A percentile compares a stretch with the other conserved stretches of the same genome.
Conservation (phyloP, 2,888 invertebrate species). For the Podotricha telesiphe region DNA sequence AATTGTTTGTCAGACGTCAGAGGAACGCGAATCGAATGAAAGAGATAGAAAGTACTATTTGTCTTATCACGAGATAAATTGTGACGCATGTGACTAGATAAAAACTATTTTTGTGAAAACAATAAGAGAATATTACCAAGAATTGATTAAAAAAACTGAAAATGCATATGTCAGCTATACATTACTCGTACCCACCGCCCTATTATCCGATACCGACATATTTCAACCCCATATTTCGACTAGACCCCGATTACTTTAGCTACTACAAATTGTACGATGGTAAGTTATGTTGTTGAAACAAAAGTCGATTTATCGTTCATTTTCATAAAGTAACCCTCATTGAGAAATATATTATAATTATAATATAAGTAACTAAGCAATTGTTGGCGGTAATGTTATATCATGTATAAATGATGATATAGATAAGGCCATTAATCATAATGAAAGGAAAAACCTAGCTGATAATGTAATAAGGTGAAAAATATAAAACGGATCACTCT, state of each 20-base stretch:
- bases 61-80: constrained; percentile 4
- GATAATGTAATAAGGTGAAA: not conserved
- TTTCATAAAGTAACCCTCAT: not conserved
- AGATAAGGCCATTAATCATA: not conserved
- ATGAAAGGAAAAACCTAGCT: not conserved
- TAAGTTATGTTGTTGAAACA: constrained; percentile 52
- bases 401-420: not conserved
- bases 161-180: constrained; percentile 34
- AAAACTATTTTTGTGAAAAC: not conserved
- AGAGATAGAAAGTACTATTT: constrained; percentile 5
- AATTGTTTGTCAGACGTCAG: constrained; percentile 53
- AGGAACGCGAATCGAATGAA: constrained; percentile 48
- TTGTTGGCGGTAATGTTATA: too few relatives aligned
- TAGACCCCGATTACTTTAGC: constrained; percentile 62
- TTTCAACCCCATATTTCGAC: constrained; percentile 60
- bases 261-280: constrained; percentile 74
- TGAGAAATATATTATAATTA: not conserved
- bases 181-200: constrained; percentile 51
- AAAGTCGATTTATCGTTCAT: not conserved
- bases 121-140: not conserved
- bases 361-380: too few relatives aligned
- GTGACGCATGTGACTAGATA: constrained; percentile 11
- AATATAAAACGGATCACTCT: not conserved
- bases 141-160: constrained; percentile 12
- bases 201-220: constrained; percentile 65